Evolutionary conservation across 2,113 vertebrate genomes (phyloP).

Genomic region (Antennarius striatus): DNA sequence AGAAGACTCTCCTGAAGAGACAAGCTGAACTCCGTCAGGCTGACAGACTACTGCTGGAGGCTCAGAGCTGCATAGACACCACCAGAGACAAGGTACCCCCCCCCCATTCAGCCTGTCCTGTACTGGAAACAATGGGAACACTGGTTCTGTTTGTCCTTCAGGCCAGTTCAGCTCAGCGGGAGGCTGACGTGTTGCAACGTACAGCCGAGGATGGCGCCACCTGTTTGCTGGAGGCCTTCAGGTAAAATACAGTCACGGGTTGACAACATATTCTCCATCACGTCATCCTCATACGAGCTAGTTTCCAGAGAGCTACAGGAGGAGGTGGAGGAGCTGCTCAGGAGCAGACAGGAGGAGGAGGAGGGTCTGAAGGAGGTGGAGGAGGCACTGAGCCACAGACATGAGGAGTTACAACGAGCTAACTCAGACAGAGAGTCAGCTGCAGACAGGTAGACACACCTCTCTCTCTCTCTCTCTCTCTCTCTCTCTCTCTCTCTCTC

Average conservation of each 20-base stretch:
- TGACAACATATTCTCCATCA: not conserved
- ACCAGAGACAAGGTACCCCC: conserved; percentile 77
- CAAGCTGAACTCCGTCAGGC: conserved; percentile 86
- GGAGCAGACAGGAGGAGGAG: conserved; percentile 35
- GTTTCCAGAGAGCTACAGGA: conserved; percentile 32
- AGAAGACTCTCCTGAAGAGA: conserved; percentile 86
- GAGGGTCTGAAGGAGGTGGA: conserved; percentile 18
- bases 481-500: too few species aligned
- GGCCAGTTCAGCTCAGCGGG: conserved; percentile 14
- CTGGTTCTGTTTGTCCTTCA: not conserved
- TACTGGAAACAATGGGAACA: not conserved
- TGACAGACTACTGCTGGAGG: conserved; percentile 83
- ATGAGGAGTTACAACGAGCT: conserved; percentile 13
- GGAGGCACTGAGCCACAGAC: conserved; percentile 30
- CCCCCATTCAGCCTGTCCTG: too few species aligned
- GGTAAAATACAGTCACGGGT: conserved; percentile 63
- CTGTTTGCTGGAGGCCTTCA: conserved; percentile 80
- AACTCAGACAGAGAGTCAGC: not conserved
- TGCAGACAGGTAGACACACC: conserved; percentile 12
- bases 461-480: too few species aligned
- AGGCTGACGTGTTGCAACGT: not conserved
- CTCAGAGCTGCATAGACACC: conserved; percentile 79
- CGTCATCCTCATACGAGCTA: not conserved
- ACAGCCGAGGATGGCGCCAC: conserved; percentile 76
- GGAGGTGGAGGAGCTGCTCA: conserved; percentile 40